Evolutionary conservation across 2,113 vertebrate genomes (phyloP), one percentile per base, ranked within the genome.

Genomic region (Mungos mungo): DNA sequence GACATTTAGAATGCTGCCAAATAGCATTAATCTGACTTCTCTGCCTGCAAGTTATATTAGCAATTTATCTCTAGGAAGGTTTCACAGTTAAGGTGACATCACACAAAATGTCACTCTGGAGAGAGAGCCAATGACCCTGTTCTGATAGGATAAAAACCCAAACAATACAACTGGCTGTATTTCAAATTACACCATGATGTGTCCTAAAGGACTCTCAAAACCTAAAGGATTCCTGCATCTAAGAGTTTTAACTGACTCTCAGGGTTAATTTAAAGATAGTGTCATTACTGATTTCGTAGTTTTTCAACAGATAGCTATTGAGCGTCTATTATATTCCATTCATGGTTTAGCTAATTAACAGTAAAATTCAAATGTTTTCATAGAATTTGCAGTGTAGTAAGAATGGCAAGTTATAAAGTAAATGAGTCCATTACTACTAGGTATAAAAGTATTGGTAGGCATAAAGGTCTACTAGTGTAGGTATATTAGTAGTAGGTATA

Each of bases 1-100:
- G 92, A 96, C 57, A 93, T 93, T 97, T 93, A 98, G 72, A 96
- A 71, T 95, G n/a, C 33, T 52, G 79, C 63, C 88, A 96, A 96
- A 97, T 74, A 81, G 31, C 71, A 97, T 92, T 69, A 69, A 95
- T 87, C 79, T 96, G 72, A 83, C 69, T 92, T 93, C 6, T 80
- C 54, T 93, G 77, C 65, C 79, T 88, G 23, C 9, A 97, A 93
- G 68, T 96, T 97, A 94, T 57, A 76, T 80, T 94, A 80, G 21
- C 74, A 94, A 90, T 84, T 96, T 93, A 91, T 95, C 88, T 88
- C 31, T 79, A 63, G 21, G 63, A 79, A 23, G 60, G 23, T 90
- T 97, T 97, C 27, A 92, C 54, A 95, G 45, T 63, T 91, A 97
- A 80, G 41, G 54, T 87, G 92, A 93, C 52, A 57, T 96, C 87